Evolutionary conservation across 2,888 invertebrate genomes (phyloP).

Genomic region (Nysson spinosus): DNA sequence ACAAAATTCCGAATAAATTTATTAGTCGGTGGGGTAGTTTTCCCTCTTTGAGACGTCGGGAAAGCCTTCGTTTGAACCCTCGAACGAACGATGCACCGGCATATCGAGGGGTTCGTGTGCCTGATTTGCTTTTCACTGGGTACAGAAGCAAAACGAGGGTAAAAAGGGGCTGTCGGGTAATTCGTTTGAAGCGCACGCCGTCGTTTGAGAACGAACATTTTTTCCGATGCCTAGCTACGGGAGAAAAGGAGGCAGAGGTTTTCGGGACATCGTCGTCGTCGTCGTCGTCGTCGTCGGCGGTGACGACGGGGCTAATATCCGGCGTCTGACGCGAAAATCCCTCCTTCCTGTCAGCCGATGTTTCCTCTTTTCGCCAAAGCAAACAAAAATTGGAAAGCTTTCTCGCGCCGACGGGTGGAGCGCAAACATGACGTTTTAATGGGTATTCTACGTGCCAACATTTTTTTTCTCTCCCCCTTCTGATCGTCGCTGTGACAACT

Average conservation of each 20-base stretch:
- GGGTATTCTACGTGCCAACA: constrained; percentile 2
- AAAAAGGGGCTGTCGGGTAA: neutral
- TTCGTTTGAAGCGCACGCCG: constrained; percentile 31
- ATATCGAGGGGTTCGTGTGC: constrained; percentile 19
- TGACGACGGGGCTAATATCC: constrained; percentile 41
- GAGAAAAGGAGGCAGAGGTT: neutral
- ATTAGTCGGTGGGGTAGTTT: constrained; percentile 9
- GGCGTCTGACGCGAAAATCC: constrained; percentile 31
- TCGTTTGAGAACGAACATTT: constrained; percentile 18
- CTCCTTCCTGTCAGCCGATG: neutral
- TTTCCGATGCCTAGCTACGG: constrained; percentile 3
- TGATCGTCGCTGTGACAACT: neutral
- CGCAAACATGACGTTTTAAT: constrained; percentile 1
- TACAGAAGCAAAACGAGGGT: neutral
- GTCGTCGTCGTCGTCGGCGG: constrained; percentile 7
- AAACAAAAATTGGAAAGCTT: neutral
- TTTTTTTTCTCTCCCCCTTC: neutral
- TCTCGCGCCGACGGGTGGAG: neutral
- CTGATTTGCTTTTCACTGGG: constrained; percentile 44
- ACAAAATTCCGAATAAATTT: constrained; percentile 34
- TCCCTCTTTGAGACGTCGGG: constrained; percentile 20
- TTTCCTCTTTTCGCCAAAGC: neutral
- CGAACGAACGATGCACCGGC: neutral
- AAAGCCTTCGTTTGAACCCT: neutral
- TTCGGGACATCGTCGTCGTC: neutral